Evolutionary conservation across 2,113 vertebrate species (phyloP).

Genomic region (Scalopus aquaticus): DNA sequence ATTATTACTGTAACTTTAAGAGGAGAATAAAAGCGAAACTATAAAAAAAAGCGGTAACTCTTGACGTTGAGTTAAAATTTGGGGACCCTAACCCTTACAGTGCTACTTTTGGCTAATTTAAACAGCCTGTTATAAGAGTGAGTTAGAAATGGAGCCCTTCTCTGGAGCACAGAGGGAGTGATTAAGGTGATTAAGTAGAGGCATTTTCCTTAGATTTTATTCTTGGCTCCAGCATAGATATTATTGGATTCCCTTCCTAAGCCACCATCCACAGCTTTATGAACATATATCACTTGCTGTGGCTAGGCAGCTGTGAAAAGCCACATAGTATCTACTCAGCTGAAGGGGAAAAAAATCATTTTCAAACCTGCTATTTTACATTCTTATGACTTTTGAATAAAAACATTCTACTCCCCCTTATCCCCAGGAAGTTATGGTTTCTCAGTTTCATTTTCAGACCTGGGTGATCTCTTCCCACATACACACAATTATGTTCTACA

Average conservation of each 20-base stretch:
- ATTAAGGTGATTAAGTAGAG: constrained; percentile 46
- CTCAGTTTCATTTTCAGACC: constrained; percentile 53
- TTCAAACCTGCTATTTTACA: constrained; percentile 49
- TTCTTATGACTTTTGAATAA: constrained; percentile 45
- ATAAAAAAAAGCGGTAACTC: neutral
- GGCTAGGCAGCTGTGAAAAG: constrained; percentile 34
- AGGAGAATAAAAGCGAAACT: neutral
- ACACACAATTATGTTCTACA: neutral
- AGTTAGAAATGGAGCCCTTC: neutral
- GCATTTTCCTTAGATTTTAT: constrained; percentile 50
- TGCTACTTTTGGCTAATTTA: neutral
- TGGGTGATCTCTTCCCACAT: neutral
- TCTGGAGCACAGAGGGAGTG: neutral
- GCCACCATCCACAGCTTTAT: neutral
- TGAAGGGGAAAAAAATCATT: neutral
- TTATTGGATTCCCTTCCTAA: constrained; percentile 55
- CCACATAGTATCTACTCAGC: neutral
- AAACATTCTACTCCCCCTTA: neutral
- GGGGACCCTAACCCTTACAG: neutral
- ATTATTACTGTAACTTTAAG: constrained; percentile 23
- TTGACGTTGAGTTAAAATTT: constrained; percentile 20
- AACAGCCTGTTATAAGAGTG: neutral
- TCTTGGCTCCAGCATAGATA: constrained; percentile 24
- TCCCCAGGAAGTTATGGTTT: neutral
- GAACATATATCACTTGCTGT: neutral